phyloP scores from a whole-genome alignment of 2,888 invertebrate species.

The Tiphia femorata region DNA sequence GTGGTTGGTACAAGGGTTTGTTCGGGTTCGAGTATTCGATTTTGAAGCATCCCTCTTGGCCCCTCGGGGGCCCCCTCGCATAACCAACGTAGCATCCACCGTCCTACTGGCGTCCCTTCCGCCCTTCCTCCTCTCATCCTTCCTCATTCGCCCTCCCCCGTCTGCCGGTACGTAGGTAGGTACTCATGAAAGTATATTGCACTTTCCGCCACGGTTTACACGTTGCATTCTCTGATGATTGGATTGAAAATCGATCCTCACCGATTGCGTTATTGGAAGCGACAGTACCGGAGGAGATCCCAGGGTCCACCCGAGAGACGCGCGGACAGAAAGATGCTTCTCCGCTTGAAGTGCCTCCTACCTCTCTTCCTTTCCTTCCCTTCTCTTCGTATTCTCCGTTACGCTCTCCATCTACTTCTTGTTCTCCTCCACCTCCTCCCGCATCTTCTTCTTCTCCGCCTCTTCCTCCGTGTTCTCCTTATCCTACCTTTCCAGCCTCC shows the following conservation, averaged over 20 bases:
- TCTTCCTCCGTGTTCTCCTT: conserved; percentile 5
- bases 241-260: conserved; percentile 63
- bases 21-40: conserved; percentile 48
- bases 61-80: conserved; percentile 14
- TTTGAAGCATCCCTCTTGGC: conserved; percentile 38
- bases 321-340: conserved; percentile 31
- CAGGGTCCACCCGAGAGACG: conserved; percentile 13
- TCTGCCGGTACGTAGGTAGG: conserved; percentile 34
- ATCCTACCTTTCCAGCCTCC: background rate
- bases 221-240: conserved; percentile 63
- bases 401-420: background rate
- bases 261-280: conserved; percentile 50
- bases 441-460: conserved; percentile 2
- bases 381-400: background rate
- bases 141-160: conserved; percentile 5
- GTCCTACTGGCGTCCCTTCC: conserved; percentile 28
- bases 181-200: conserved; percentile 64
- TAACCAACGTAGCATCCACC: conserved; percentile 33
- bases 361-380: background rate
- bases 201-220: conserved; percentile 57
- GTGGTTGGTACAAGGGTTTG: conserved; percentile 42
- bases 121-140: background rate
- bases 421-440: conserved; percentile 17
- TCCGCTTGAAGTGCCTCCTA: conserved; percentile 3
- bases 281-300: conserved; percentile 28